Evolutionary conservation across 2,888 invertebrate species (phyloP).

Genomic region (Epiblema foenella): DNA sequence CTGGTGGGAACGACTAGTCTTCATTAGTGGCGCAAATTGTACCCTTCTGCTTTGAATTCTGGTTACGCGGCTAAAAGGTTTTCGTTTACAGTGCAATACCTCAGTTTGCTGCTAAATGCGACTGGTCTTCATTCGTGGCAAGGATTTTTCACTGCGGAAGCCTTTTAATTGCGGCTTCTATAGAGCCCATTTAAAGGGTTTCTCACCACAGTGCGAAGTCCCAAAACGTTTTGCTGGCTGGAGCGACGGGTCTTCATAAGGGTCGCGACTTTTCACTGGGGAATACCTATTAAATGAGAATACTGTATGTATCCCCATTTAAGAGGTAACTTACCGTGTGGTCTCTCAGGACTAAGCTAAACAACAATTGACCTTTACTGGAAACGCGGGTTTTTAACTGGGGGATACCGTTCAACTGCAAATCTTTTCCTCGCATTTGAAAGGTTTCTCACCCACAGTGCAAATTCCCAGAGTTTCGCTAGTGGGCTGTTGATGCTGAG

Average conservation of each 20-base stretch:
- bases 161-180: neutral
- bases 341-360: neutral
- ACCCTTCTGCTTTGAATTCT: neutral
- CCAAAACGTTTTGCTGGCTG: neutral
- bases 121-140: neutral
- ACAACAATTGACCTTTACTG: neutral
- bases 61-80: neutral
- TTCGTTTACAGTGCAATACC: neutral
- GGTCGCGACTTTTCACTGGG: neutral
- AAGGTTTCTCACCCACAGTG: neutral
- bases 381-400: neutral
- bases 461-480: neutral
- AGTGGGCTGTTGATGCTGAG: neutral
- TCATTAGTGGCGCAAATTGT: neutral
- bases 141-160: neutral
- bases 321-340: too few species aligned
- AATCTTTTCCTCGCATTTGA: neutral
- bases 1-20: too few species aligned
- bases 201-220: neutral
- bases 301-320: too few species aligned
- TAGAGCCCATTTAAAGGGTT: neutral
- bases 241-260: neutral
- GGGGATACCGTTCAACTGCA: neutral
- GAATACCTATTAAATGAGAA: slow-evolving; percentile 5
- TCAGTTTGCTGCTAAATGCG: neutral